A percentile compares a stretch with the other conserved stretches of the same genome.
These are phyloP conservation scores for Pelobates cultripes DNA, from an alignment of 2,797 vertebrate species.

Conservation along the genomic window DNA sequence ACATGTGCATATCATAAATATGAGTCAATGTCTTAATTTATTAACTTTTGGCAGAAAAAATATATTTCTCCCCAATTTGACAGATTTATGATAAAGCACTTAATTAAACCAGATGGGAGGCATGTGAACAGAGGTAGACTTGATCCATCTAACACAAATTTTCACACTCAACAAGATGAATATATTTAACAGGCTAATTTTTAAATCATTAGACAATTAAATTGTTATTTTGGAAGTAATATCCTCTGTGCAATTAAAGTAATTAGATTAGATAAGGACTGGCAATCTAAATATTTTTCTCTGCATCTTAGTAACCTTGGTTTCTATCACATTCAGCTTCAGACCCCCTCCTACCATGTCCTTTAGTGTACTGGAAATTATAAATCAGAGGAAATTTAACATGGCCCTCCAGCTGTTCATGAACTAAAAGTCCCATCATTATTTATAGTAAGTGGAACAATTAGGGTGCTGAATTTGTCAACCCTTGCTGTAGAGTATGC, in stretches of 20 bases:
- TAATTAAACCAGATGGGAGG: slow-evolving; percentile 24
- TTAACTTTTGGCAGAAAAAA: slow-evolving; percentile 20
- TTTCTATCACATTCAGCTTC: background rate
- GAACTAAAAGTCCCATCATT: background rate
- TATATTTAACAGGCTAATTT: background rate
- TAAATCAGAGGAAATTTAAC: background rate
- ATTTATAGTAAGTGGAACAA: background rate
- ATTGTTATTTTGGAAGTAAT: background rate
- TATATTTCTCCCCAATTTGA: slow-evolving; percentile 1
- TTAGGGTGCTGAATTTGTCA: background rate
- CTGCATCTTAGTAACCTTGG: background rate
- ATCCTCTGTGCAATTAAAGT: background rate
- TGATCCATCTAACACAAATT: background rate
- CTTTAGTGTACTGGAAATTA: background rate
- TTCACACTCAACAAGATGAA: background rate
- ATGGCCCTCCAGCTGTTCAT: background rate
- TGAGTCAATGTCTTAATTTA: slow-evolving; percentile 25
- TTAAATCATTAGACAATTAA: background rate
- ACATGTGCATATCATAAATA: slow-evolving; percentile 29
- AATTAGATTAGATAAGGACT: background rate
- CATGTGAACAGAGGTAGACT: slow-evolving; percentile 22
- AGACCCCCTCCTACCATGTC: background rate
- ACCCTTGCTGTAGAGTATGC: too few relatives aligned
- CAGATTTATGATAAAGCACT: slow-evolving; percentile 29
- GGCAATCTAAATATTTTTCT: background rate